These are phyloP conservation scores for Cephalotes varians DNA, from an alignment of 2,888 invertebrate species.

Conservation along the genomic window DNA sequence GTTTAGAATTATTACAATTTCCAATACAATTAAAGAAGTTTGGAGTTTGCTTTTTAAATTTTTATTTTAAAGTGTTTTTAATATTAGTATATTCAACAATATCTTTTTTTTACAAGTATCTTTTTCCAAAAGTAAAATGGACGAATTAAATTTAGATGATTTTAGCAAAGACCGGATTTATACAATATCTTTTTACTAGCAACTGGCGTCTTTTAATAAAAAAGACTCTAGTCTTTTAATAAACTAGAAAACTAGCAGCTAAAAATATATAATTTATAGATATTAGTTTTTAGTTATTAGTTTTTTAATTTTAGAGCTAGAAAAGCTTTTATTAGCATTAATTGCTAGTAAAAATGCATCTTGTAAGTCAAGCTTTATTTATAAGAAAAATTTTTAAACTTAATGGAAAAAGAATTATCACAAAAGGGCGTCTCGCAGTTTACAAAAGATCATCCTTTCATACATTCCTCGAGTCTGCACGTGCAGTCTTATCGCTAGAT, in stretches of 20 bases:
- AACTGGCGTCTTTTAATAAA: too few relatives aligned
- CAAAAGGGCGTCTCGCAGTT: too few relatives aligned
- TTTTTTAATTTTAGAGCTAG: too few relatives aligned
- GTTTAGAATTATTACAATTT: not conserved
- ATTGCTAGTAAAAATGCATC: too few relatives aligned
- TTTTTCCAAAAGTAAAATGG: not conserved
- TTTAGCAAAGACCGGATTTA: not conserved
- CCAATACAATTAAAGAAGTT: not conserved
- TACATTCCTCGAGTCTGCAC: constrained; percentile 19
- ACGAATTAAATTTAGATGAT: not conserved
- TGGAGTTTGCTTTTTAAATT: not conserved
- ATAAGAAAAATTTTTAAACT: not conserved
- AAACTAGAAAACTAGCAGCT: too few relatives aligned
- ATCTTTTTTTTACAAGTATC: not conserved
- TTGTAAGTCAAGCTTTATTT: not conserved
- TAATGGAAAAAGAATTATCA: constrained; percentile 2
- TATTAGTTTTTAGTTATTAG: too few relatives aligned
- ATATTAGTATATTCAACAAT: too few relatives aligned
- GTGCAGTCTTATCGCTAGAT: constrained; percentile 27
- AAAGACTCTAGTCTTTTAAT: too few relatives aligned
- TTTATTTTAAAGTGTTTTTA: not conserved
- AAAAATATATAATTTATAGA: too few relatives aligned
- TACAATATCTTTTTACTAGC: too few relatives aligned
- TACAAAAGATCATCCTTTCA: not conserved
- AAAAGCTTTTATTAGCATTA: too few relatives aligned